Evolutionary conservation across 1,140 invertebrate genomes (phyloP), one percentile per base, ranked within the genome.

Genomic region (Triops longicaudatus): DNA sequence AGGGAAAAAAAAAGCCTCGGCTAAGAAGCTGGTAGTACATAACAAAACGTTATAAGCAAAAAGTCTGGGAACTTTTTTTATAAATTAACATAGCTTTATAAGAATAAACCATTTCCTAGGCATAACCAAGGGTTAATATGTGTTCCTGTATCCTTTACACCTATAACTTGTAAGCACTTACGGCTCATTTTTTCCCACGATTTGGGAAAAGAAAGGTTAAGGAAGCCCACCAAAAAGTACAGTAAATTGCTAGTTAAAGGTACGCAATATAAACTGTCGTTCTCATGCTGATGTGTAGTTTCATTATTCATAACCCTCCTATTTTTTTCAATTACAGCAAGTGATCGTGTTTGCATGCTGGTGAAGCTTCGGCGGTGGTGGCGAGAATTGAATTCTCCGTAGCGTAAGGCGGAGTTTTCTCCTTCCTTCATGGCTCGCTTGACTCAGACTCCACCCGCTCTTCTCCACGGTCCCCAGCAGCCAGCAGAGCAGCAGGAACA

Each of bases 351-450:
- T 63, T 63, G 50, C 50, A 63, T 63, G 50, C 17, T 22, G 50
- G 14, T 1, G 50, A 63, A 37, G 7, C 2, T 4, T 37, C 31
- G 31, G 31, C 31, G 7, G 31, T 37, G 31, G 50, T 22, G 4
- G 14, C n/a, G 50, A 63, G 50, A 63, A 63, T 63, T 63, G 50
- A 63, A 11, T 63, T 63, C 50, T 10, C 50, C 17, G 50, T 63
- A 63, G 50, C 50, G 50, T 14, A 14, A 63, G 50, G 50, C 50
- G 50, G 50, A 63, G 50, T 22, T n/a, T 22, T 17, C 50, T 63
- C 50, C 50, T 63, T 63, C n/a, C 50, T 63, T 63, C 50, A 63
- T 63, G 50, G 50, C 50, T 22, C 50, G 50, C 50, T 22, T 63
- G 50, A 22, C 50, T 9, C n/a, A 63, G 5, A 22, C 50, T 63